Evolutionary conservation across 2,113 vertebrate species (phyloP), one percentile per base, ranked within the genome.

Genomic region (Trogon melanurus): DNA sequence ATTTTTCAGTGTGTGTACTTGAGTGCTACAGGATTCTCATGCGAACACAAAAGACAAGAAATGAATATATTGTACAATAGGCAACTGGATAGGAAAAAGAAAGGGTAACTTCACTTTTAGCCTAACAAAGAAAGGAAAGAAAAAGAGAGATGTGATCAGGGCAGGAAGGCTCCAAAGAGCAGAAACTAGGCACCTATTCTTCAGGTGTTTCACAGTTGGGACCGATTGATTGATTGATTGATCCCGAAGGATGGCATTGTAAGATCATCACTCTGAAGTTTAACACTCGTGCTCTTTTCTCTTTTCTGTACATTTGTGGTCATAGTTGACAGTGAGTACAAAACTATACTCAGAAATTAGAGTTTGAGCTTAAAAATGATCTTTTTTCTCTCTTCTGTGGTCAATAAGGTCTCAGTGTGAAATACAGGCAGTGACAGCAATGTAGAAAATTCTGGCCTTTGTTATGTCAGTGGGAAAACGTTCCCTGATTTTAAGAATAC

Each of bases 41-140:
- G 54, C 79, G 96, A 94, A 97, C 87, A 96, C 36, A 36, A 94
- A 96, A 97, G 92, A 74, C 70, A 96, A 73, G 53, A 86, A 94
- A 96, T 95, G 95, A 96, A 78, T 89, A 91, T 8, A 74, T 95
- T 95, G 78, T 87, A 96, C 27, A 41, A 92, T 62, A 89, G 83
- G 79, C 85, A 97, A 97, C 94, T 89, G 91, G 67, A 10, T 72
- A 95, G 72, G 80, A 97, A 97, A 91, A 72, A 61, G 93, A 90
- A 84, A 82, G 53, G 73, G 57, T 80, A 94, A 83, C 53, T 91
- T 79, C 36, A 79, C 51, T 89, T 97, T 97, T 83, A 93, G 76
- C 56, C 88, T 94, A 51, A 89, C 14, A 80, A 76, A 91, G 38
- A 76, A 88, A 30, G 7, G 26, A 81, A 87, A 69, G 50, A 45